Evolutionary conservation across 2,888 invertebrate genomes (phyloP).

Genomic region (Thereva unica): DNA sequence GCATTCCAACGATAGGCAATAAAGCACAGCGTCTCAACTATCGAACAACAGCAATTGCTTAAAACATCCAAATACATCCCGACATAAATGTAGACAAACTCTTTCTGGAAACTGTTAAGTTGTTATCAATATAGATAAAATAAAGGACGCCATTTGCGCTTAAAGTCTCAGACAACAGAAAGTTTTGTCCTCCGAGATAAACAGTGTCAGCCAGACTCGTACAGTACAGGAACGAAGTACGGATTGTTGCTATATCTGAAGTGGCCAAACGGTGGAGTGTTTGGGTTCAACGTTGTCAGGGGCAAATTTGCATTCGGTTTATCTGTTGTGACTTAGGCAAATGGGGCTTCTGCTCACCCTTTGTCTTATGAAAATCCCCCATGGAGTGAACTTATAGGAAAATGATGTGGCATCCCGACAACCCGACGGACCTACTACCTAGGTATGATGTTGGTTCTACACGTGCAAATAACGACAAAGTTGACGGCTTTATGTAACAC

Average conservation of each 20-base stretch:
- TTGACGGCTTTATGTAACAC: conserved; percentile 29
- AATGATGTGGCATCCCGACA: conserved; percentile 18
- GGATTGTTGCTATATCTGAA: conserved; percentile 22
- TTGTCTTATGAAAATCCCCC: conserved; percentile 5
- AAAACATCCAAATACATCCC: background rate
- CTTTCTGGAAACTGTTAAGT: conserved; percentile 4
- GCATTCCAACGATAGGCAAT: no score
- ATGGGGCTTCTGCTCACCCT: conserved; percentile 4
- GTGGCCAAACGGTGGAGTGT: conserved; percentile 6
- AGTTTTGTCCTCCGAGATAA: conserved; percentile 20
- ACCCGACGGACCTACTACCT: no score
- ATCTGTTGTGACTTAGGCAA: conserved; percentile 25
- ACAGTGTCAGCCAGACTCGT: conserved; percentile 20
- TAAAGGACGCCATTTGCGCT: conserved; percentile 13
- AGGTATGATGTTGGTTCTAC: conserved; percentile 6
- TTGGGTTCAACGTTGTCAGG: conserved; percentile 15
- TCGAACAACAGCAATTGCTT: no score
- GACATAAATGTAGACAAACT: background rate
- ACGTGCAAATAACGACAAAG: conserved; percentile 32
- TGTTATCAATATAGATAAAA: conserved; percentile 9
- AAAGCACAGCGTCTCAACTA: no score
- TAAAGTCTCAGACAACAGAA: conserved; percentile 5
- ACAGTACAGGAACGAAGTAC: background rate
- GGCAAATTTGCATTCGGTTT: conserved; percentile 27
- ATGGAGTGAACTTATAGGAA: conserved; percentile 14